phyloP scores from a whole-genome alignment of 1,140 invertebrate species.

The Drosophila nebulosa region DNA sequence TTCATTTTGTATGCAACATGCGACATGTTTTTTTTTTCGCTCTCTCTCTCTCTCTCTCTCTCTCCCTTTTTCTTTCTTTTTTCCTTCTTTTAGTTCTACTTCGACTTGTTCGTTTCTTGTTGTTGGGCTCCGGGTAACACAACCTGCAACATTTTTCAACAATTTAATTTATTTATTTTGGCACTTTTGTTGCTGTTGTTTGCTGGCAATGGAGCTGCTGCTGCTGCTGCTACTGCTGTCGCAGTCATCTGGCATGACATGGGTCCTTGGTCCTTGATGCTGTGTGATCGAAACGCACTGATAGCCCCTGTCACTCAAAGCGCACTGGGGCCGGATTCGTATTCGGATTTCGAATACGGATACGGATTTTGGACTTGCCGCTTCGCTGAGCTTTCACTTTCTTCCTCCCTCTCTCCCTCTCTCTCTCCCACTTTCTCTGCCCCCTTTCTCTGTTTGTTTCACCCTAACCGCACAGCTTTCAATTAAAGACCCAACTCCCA shows the following conservation, averaged over 20 bases:
- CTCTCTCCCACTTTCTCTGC: not conserved
- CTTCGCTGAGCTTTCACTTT: conserved; percentile 25
- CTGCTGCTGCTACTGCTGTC: too few species aligned
- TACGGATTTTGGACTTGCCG: conserved; percentile 46
- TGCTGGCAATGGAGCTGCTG: conserved; percentile 2
- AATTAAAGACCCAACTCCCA: conserved; percentile 7
- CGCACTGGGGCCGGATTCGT: conserved; percentile 23
- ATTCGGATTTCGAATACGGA: conserved; percentile 7
- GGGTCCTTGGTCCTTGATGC: conserved; percentile 37
- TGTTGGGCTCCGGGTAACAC: conserved; percentile 15
- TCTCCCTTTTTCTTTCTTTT: not conserved
- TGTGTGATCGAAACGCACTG: conserved; percentile 67
- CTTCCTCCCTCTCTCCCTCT: not conserved
- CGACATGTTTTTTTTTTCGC: conserved; percentile 29
- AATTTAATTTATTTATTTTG: conserved; percentile 78
- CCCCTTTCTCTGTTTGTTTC: not conserved
- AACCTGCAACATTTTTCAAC: conserved; percentile 68
- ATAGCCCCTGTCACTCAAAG: conserved; percentile 71
- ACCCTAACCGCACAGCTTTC: conserved; percentile 1
- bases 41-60: too few species aligned
- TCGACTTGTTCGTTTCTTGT: not conserved
- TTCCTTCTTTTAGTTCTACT: not conserved
- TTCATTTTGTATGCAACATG: conserved; percentile 68
- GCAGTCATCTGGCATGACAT: conserved; percentile 65
- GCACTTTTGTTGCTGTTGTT: conserved; percentile 43